A percentile compares a stretch with the other conserved stretches of the same genome.
phyloP scores from a whole-genome alignment of 2,888 invertebrate genomes.

The Brachypterus glaber region DNA sequence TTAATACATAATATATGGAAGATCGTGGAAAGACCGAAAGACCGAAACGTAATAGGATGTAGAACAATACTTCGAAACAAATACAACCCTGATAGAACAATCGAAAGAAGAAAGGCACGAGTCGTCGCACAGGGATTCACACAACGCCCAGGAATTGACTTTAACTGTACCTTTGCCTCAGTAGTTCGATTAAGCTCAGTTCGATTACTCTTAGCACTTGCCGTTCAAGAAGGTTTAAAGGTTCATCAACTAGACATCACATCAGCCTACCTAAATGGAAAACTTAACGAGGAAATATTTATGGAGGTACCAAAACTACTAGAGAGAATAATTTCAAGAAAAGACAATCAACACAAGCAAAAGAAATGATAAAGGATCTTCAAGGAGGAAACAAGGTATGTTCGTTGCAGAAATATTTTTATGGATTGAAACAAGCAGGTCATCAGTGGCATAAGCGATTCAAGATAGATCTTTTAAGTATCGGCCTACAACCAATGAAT shows the following conservation, averaged over 20 bases:
- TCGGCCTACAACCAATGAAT: conserved; percentile 6
- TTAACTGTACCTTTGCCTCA: conserved; percentile 25
- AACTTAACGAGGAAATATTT: conserved; percentile 16
- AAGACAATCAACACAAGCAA: too few relatives aligned
- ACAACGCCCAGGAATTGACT: conserved; percentile 25
- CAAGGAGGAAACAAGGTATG: too few relatives aligned
- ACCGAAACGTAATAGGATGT: conserved; percentile 17
- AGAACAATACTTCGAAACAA: too few relatives aligned
- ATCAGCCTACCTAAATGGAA: conserved; percentile 20
- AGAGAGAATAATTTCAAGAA: too few relatives aligned
- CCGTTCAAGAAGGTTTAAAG: conserved; percentile 15
- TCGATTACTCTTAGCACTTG: conserved; percentile 21
- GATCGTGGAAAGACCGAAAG: conserved; percentile 18
- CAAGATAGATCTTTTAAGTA: too few relatives aligned
- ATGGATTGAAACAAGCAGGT: too few relatives aligned
- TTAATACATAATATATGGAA: conserved; percentile 22
- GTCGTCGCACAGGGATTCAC: conserved; percentile 26
- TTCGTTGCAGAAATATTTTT: too few relatives aligned
- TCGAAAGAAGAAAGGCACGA: conserved; percentile 23
- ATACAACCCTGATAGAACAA: conserved; percentile 16
- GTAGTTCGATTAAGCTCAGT: conserved; percentile 23
- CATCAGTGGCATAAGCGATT: too few relatives aligned
- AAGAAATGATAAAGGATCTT: too few relatives aligned
- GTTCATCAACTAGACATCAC: conserved; percentile 20
- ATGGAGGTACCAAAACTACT: too few relatives aligned